These are phyloP conservation scores for Drosophila watanabei DNA, from an alignment of 1,140 invertebrate species.

Conservation along the genomic window DNA sequence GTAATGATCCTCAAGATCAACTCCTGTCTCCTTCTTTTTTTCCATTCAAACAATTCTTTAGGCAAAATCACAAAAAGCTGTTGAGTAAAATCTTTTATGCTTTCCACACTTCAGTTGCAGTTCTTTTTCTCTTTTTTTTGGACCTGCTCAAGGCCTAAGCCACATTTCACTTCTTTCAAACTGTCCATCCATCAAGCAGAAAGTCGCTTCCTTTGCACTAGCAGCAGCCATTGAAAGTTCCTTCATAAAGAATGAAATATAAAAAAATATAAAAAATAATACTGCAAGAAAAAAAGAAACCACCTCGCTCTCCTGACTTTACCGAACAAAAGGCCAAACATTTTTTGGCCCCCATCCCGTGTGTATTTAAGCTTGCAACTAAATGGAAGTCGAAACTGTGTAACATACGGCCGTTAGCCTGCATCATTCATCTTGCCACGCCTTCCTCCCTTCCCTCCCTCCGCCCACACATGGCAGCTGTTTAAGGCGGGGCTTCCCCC, in stretches of 20 bases:
- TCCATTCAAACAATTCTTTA: not conserved
- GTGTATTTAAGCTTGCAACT: slow-evolving; percentile 76
- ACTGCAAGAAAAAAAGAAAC: slow-evolving; percentile 1
- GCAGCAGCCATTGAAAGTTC: slow-evolving; percentile 45
- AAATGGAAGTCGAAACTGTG: slow-evolving; percentile 63
- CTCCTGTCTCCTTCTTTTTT: too few species aligned
- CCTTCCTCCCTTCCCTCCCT: not conserved
- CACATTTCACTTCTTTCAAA: slow-evolving; percentile 55
- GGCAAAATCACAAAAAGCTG: slow-evolving; percentile 1
- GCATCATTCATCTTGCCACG: slow-evolving; percentile 79
- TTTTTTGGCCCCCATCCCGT: slow-evolving; percentile 63
- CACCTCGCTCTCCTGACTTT: slow-evolving; percentile 2
- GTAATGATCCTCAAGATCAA: slow-evolving; percentile 21
- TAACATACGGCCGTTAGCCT: slow-evolving; percentile 58
- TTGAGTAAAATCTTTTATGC: slow-evolving; percentile 23
- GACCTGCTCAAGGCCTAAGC: slow-evolving; percentile 50
- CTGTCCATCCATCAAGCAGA: slow-evolving; percentile 63
- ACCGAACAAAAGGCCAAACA: slow-evolving; percentile 63
- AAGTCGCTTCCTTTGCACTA: slow-evolving; percentile 31
- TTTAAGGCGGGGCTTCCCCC: not conserved
- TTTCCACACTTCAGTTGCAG: slow-evolving; percentile 23
- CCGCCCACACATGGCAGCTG: slow-evolving; percentile 24
- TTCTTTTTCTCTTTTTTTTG: slow-evolving; percentile 2
- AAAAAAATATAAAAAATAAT: slow-evolving; percentile 27
- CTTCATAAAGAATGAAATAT: slow-evolving; percentile 10